A percentile compares a stretch with the other conserved stretches of the same genome.
Evolutionary conservation across 2,113 vertebrate genomes (phyloP).

Genomic region (Tragelaphus imberbis): DNA sequence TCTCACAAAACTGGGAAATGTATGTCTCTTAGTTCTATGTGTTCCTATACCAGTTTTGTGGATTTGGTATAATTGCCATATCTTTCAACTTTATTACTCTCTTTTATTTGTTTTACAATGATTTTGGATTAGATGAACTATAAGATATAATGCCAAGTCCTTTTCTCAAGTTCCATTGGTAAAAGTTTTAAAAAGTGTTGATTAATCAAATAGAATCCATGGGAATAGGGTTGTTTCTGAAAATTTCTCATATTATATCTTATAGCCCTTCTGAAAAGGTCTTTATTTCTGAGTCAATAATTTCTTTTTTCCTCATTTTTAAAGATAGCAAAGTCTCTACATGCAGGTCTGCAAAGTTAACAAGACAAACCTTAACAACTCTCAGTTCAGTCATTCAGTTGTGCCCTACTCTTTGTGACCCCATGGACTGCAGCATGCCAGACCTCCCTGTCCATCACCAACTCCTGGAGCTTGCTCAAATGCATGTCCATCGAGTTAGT

Average conservation of each 20-base stretch:
- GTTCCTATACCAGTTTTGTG: background rate
- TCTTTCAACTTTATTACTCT: background rate
- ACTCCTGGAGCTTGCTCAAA: no score
- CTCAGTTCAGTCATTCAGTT: no score
- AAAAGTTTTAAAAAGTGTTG: background rate
- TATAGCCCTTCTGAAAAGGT: background rate
- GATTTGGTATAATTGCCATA: background rate
- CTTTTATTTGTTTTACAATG: background rate
- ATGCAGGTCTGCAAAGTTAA: background rate
- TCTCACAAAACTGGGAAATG: background rate
- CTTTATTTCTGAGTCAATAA: constrained; percentile 1
- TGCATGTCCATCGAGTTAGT: no score
- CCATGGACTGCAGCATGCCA: no score
- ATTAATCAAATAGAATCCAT: background rate
- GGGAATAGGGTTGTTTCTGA: background rate
- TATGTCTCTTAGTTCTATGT: background rate
- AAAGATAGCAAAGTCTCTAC: background rate
- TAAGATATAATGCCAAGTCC: background rate
- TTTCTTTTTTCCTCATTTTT: background rate
- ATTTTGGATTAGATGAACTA: background rate
- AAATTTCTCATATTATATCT: background rate
- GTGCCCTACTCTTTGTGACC: no score
- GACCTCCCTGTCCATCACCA: no score
- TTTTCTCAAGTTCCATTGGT: background rate
- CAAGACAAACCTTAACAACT: background rate